Conservation (phyloP, 1,140 invertebrate genomes). For the Periplaneta americana region DNA sequence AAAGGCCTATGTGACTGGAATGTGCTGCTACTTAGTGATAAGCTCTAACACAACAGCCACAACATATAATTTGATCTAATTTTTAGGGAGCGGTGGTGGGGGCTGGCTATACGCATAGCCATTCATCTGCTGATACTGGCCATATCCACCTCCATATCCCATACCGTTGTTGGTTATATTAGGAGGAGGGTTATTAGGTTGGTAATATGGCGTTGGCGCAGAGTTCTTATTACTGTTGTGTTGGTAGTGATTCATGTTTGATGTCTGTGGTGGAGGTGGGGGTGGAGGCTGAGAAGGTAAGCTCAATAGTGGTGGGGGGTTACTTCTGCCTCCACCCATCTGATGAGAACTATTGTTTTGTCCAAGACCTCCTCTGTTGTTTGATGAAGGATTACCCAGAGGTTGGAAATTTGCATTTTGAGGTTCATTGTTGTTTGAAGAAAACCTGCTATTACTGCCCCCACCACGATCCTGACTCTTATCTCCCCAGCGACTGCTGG, state of each 20-base stretch:
- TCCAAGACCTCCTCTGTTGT: neutral
- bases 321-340: neutral
- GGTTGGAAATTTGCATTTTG: neutral
- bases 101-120: slow-evolving; percentile 1
- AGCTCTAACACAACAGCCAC: neutral
- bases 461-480: neutral
- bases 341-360: neutral
- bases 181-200: neutral
- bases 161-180: neutral
- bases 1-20: neutral
- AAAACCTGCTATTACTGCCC: neutral
- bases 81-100: slow-evolving; percentile 2
- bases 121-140: slow-evolving; percentile 1
- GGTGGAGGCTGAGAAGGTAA: neutral
- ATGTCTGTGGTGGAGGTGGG: neutral
- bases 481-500: neutral
- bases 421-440: neutral
- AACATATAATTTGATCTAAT: neutral
- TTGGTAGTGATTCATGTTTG: neutral
- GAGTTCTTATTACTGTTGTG: neutral
- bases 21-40: neutral
- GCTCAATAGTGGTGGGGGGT: neutral
- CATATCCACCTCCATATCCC: neutral
- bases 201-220: neutral
- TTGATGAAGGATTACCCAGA: neutral